A percentile compares a stretch with the other conserved stretches of the same genome.
phyloP scores from a whole-genome alignment of 2,797 vertebrate species.

The Sebastes nivosus region DNA sequence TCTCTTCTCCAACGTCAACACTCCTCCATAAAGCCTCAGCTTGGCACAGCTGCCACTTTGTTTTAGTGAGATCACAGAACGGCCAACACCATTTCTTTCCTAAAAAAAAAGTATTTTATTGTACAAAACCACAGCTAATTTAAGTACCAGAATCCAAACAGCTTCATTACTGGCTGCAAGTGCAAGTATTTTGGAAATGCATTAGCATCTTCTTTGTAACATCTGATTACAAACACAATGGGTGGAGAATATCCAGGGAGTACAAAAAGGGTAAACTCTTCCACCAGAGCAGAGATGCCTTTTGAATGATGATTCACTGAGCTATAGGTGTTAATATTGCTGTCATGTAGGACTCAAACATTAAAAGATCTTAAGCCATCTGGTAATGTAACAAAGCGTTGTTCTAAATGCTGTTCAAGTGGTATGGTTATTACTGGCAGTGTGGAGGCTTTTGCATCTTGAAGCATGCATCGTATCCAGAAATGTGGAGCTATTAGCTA shows the following conservation, averaged over 20 bases:
- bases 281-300: background rate
- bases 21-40: background rate
- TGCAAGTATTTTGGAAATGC: background rate
- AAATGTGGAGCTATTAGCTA: background rate
- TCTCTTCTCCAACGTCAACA: background rate
- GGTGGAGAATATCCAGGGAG: background rate
- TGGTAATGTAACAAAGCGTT: conserved; percentile 31
- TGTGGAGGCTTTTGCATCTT: conserved; percentile 1
- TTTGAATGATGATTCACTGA: conserved; percentile 3
- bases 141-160: background rate
- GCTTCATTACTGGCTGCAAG: background rate
- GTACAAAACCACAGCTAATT: background rate
- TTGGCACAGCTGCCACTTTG: conserved; percentile 21
- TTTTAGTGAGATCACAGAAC: background rate
- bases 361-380: conserved; percentile 47
- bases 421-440: conserved; percentile 26
- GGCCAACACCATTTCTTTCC: background rate
- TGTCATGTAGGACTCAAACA: conserved; percentile 19
- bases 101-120: background rate
- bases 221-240: background rate
- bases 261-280: background rate
- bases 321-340: conserved; percentile 26
- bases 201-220: background rate
- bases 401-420: conserved; percentile 35
- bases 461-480: background rate